Evolutionary conservation across 2,113 vertebrate genomes (phyloP), one percentile per base, ranked within the genome.

Genomic region (Nibea albiflora): DNA sequence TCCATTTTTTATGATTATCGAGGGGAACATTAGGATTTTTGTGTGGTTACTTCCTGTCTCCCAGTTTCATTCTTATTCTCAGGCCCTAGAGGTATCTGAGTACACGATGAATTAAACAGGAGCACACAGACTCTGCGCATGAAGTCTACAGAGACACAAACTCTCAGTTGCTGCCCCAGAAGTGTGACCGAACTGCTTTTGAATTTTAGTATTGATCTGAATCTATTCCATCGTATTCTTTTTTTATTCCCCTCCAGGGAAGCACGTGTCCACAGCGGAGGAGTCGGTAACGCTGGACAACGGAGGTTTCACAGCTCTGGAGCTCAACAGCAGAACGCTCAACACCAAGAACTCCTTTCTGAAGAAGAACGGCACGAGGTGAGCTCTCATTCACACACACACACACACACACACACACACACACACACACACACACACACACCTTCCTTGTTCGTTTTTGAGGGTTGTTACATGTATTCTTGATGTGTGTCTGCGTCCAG

Each of bases 291-390:
- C 97, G 0, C 91, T 99, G 93, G 98, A 98, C 90, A 99, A 98
- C 0, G 98, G 98, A 72, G 98, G 97, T 2, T 99, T 99, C 89
- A 97, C 97, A 0, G 95, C 97, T 72, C 83, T 99, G 90, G 98
- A 99, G 88, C 96, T 99, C 79, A 98, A 96, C 94, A 98, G 97
- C 90, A 95, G 98, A 49, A 96, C 97, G 2, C 93, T 98, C 78
- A 97, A 96, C 24, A 95, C 96, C 90, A 99, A 98, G 92, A 96
- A 91, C 93, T 95, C 96, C 76, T 99, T 98, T 90, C 94, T 96
- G 22, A 98, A 98, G 87, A 98, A 98, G 89, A 99, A 98, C 0
- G 98, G 98, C 47, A 97, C 97, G 61, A 97, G 97, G 97, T 99
- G 60, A 56, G 49, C 17, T 0, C 54, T 56, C 35, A 2, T 31